Percentiles rank a stretch among this genome's conserved stretches.
Conservation (phyloP, 2,888 invertebrate species). For the Lepidochitona cinerea region DNA sequence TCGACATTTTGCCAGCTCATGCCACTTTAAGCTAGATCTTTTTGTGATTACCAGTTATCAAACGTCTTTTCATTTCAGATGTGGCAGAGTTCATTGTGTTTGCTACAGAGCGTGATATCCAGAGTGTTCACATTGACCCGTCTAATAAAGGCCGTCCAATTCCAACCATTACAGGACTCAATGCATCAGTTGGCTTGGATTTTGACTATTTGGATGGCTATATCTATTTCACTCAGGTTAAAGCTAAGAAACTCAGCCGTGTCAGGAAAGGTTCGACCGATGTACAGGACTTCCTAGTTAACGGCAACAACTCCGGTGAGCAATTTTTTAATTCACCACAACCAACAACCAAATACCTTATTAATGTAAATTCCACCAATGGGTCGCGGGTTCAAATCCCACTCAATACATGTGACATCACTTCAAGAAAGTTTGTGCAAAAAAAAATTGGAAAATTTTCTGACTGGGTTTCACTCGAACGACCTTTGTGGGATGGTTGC, state of each 20-base stretch:
- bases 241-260: constrained; percentile 46
- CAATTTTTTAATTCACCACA: too few species aligned
- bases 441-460: too few species aligned
- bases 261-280: constrained; percentile 36
- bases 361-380: too few species aligned
- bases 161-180: constrained; percentile 75
- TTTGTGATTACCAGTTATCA: too few species aligned
- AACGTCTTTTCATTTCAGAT: constrained; percentile 71
- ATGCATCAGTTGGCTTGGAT: constrained; percentile 91
- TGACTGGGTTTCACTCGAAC: too few species aligned
- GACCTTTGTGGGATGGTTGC: too few species aligned
- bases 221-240: constrained; percentile 79
- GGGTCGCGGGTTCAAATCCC: too few species aligned
- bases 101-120: constrained; percentile 93
- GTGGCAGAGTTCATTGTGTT: constrained; percentile 93
- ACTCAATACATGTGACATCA: too few species aligned
- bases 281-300: constrained; percentile 8
- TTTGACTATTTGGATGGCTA: constrained; percentile 92
- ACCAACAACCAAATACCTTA: too few species aligned
- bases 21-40: too few species aligned
- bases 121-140: constrained; percentile 91
- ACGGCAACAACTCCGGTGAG: not conserved
- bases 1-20: too few species aligned
- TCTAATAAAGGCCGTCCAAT: constrained; percentile 80
- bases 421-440: too few species aligned